Percentiles rank a stretch among this genome's conserved stretches.
phyloP scores from a whole-genome alignment of 1,140 invertebrate genomes.

The Sycophila sp. region DNA sequence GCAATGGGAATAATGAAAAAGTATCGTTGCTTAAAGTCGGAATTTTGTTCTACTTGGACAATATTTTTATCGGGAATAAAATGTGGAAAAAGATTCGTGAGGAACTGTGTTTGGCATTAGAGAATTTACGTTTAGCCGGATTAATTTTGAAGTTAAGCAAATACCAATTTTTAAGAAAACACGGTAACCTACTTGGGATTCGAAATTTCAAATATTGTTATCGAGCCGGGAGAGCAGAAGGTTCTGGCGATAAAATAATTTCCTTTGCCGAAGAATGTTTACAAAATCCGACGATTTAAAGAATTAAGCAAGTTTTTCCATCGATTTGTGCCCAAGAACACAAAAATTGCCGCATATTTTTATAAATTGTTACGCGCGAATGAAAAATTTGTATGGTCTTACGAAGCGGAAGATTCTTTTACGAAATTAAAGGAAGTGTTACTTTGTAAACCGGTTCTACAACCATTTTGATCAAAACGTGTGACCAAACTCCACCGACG shows the following conservation, averaged over 20 bases:
- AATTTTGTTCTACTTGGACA: constrained; percentile 37
- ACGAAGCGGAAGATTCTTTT: constrained; percentile 1
- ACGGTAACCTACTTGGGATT: constrained; percentile 31
- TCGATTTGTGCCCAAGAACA: constrained; percentile 47
- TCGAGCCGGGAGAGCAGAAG: constrained; percentile 50
- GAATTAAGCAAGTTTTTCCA: constrained; percentile 55
- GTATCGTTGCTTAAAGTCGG: constrained; percentile 24
- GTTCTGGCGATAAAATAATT: constrained; percentile 46
- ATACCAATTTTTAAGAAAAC: constrained; percentile 32
- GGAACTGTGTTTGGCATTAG: constrained; percentile 12
- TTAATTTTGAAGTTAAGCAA: constrained; percentile 38
- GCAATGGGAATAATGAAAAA: constrained; percentile 25
- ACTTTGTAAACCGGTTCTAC: constrained; percentile 37
- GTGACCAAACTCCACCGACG: constrained; percentile 53
- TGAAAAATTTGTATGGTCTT: constrained; percentile 28
- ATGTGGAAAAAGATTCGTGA: constrained; percentile 20
- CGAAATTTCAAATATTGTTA: constrained; percentile 18
- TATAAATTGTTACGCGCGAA: constrained; percentile 31
- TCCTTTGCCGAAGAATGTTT: constrained; percentile 49
- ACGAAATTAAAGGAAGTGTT: not conserved
- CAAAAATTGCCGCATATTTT: constrained; percentile 50
- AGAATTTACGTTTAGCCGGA: constrained; percentile 22
- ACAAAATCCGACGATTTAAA: constrained; percentile 50
- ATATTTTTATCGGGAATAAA: constrained; percentile 28
- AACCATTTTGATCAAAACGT: constrained; percentile 36